Evolutionary conservation across 2,113 vertebrate genomes (phyloP).

Genomic region (Crotalus tigris): DNA sequence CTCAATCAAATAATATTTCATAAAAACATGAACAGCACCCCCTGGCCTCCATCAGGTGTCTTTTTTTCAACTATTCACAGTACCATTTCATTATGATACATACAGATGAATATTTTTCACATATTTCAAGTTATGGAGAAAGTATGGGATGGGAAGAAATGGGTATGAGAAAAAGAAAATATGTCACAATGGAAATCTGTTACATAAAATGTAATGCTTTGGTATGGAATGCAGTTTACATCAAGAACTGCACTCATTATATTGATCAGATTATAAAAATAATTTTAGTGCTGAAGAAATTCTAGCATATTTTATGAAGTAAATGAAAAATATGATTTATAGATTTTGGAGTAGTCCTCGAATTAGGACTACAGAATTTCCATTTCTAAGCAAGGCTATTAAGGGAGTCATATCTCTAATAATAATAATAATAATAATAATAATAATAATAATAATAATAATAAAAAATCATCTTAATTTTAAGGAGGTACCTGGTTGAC

Average conservation of each 20-base stretch:
- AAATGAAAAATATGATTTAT: not conserved
- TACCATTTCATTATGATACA: not conserved
- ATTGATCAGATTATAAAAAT: not conserved
- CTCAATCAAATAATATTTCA: not conserved
- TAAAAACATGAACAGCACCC: not conserved
- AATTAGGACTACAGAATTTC: not conserved
- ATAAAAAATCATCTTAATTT: too few species aligned
- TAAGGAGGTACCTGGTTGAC: too few species aligned
- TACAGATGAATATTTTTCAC: not conserved
- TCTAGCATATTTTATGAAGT: conserved; percentile 1
- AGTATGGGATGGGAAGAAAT: not conserved
- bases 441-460: too few species aligned
- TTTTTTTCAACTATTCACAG: not conserved
- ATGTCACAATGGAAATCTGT: not conserved
- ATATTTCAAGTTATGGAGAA: not conserved
- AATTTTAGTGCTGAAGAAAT: not conserved
- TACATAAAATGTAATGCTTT: not conserved
- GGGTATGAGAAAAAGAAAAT: not conserved
- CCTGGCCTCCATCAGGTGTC: not conserved
- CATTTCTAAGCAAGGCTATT: not conserved
- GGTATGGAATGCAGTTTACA: not conserved
- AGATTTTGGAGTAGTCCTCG: not conserved
- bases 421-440: too few species aligned
- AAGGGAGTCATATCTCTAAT: not conserved
- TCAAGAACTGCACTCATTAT: not conserved